Conservation (phyloP, 2,113 vertebrate genomes). For the Boleophthalmus pectinirostris region DNA sequence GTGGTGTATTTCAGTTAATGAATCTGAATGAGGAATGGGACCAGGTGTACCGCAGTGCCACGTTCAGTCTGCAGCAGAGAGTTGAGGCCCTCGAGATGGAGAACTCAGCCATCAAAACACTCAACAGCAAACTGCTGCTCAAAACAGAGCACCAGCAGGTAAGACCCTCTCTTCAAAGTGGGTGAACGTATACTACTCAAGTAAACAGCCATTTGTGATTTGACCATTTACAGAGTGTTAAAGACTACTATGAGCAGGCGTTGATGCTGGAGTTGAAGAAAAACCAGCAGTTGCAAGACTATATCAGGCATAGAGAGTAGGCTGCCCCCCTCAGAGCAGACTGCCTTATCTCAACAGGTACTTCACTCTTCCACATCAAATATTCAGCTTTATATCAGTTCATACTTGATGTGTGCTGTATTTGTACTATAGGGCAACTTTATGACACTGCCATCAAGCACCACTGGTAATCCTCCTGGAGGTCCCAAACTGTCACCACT, state of each 20-base stretch:
- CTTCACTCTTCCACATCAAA: background rate
- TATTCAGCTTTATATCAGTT: background rate
- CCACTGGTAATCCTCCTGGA: constrained; percentile 15
- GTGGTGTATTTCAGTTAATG: constrained; percentile 76
- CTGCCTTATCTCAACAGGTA: constrained; percentile 61
- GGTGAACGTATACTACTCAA: background rate
- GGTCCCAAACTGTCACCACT: constrained; percentile 17
- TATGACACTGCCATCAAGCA: constrained; percentile 11
- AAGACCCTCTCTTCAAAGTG: background rate
- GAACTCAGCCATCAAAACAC: constrained; percentile 68
- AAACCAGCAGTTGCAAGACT: constrained; percentile 81
- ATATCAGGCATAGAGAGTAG: constrained; percentile 75
- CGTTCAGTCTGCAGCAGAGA: constrained; percentile 74
- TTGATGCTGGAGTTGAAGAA: constrained; percentile 81
- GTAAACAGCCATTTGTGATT: constrained; percentile 10
- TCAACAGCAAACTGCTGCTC: constrained; percentile 73
- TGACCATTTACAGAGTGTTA: constrained; percentile 70
- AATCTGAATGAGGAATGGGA: constrained; percentile 86
- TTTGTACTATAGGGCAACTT: constrained; percentile 46
- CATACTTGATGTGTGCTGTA: constrained; percentile 1
- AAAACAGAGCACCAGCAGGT: constrained; percentile 83
- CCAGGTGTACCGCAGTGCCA: constrained; percentile 78
- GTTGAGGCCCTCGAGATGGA: constrained; percentile 70
- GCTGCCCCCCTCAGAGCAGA: constrained; percentile 53
- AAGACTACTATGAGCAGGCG: constrained; percentile 79